phyloP scores from a whole-genome alignment of 2,113 vertebrate species.

The Spea bombifrons region DNA sequence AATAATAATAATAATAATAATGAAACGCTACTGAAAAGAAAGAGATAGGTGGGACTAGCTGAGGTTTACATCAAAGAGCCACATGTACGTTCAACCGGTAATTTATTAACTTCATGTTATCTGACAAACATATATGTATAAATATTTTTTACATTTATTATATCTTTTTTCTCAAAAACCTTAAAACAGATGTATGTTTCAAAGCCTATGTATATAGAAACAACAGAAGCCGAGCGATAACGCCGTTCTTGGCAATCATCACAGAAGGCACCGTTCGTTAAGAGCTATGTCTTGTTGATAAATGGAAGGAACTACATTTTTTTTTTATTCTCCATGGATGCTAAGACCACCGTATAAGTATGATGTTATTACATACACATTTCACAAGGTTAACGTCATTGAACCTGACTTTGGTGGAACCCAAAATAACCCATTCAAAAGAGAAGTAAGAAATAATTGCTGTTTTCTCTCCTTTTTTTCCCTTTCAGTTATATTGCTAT shows the following conservation, averaged over 20 bases:
- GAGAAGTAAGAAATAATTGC: conserved; percentile 99
- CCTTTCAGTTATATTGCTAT: conserved; percentile 85
- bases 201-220: conserved; percentile 14
- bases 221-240: conserved; percentile 51
- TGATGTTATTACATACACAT: conserved; percentile 72
- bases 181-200: no score
- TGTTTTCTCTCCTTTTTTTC: conserved; percentile 87
- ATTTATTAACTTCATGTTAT: no score
- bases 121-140: no score
- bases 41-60: no score
- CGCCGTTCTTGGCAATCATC: conserved; percentile 58
- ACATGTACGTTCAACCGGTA: no score
- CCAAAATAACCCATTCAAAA: conserved; percentile 94
- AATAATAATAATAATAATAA: no score
- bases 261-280: conserved; percentile 55
- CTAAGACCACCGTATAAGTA: conserved; percentile 66
- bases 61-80: no score
- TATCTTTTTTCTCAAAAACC: no score
- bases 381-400: conserved; percentile 84
- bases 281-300: conserved; percentile 54
- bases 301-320: conserved; percentile 58
- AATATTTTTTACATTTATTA: no score
- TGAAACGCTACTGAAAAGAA: no score
- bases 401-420: conserved; percentile 89
- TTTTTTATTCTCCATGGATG: conserved; percentile 52